Conservation (phyloP, 2,888 invertebrate genomes). For the Drosophila eohydei region DNA sequence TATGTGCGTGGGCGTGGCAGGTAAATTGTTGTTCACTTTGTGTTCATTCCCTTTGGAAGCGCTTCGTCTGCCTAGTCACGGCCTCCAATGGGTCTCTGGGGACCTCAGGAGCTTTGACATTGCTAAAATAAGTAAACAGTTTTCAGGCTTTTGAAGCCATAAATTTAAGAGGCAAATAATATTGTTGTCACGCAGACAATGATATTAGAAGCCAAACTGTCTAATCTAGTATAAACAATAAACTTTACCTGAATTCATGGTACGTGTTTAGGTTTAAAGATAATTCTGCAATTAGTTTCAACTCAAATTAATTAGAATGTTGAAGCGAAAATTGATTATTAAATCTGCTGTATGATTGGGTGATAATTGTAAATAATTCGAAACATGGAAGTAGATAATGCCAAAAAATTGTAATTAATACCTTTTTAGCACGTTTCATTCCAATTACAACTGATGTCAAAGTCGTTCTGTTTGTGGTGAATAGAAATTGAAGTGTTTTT, state of each 20-base stretch:
- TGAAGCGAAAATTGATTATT: neutral
- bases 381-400: neutral
- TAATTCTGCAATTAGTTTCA: neutral
- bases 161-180: slow-evolving; percentile 18
- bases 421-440: neutral
- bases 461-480: neutral
- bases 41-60: slow-evolving; percentile 34
- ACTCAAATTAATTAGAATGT: neutral
- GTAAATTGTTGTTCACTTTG: slow-evolving; percentile 26
- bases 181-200: slow-evolving; percentile 1
- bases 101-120: slow-evolving; percentile 29
- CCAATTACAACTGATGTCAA: neutral
- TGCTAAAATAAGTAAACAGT: slow-evolving; percentile 19
- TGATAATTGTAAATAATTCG: neutral
- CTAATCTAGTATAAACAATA: slow-evolving; percentile 1
- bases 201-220: neutral
- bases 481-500: neutral
- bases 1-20: slow-evolving; percentile 46
- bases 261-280: neutral
- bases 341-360: neutral
- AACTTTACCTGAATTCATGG: neutral
- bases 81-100: slow-evolving; percentile 32
- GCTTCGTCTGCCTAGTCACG: slow-evolving; percentile 17
- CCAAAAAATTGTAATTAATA: neutral
- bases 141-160: slow-evolving; percentile 7